Evolutionary conservation across 2,113 vertebrate species (phyloP), one percentile per base, ranked within the genome.

Genomic region (Chionodraco myersi): DNA sequence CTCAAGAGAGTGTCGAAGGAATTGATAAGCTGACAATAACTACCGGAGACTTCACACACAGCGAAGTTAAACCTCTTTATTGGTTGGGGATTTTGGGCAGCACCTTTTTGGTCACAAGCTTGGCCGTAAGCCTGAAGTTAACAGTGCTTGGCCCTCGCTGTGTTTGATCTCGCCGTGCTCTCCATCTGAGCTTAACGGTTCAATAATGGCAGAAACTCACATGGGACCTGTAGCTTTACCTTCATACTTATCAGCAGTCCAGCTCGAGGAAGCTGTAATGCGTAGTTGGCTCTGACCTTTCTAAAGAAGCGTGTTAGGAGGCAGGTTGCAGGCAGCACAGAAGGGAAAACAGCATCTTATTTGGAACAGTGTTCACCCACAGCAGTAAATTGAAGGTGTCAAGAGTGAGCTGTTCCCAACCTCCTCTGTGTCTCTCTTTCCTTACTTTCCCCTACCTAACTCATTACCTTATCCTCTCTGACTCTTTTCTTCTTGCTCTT

Each of bases 201-300:
- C 58, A 77, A 65, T 81, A 77, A 41, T 54, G 23, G 36, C 52
- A 58, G 59, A 66, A 75, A 70, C 47, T 85, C 82, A 66, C 47
- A 51, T 44, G 82, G 62, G 84, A 87, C 41, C 57, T 64, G 68
- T 62, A 47, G 53, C 77, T 60, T 26, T 10, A 10, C 61, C 62
- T 68, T 77, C 45, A 75, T 58, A 61, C 77, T 75, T 74, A 79
- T 66, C 73, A 57, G 65, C 49, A 64, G 82, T 79, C 67, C 64
- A 30, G 75, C 77, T 56, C 45, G 5, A 56, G 53, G 58, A 67
- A 36, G 70, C 44, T 48, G 71, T 18, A 21, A 36, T 67, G 58
- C 16, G 44, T 36, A 79, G 72, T 53, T 52, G 0, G 18, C 69
- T 34, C 71, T 90, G 93, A 94, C 91, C 92, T 94, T 90, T 93